These are phyloP conservation scores for Drosophila azteca DNA, from an alignment of 1,140 invertebrate species.

Conservation along the genomic window DNA sequence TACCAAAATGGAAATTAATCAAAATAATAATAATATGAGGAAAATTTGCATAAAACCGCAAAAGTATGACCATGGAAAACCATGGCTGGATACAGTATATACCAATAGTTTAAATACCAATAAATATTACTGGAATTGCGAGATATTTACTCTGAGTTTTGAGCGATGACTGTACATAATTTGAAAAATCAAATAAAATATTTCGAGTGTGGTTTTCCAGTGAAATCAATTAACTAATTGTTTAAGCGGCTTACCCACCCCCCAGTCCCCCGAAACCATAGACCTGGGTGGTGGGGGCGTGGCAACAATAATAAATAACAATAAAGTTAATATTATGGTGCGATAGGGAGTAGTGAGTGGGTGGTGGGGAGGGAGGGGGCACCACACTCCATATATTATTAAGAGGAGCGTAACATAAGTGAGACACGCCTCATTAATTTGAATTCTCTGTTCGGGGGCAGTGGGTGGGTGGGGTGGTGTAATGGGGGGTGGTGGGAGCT, in stretches of 20 bases:
- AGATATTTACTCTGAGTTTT: too few relatives aligned
- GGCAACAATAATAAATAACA: conserved; percentile 44
- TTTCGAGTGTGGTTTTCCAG: conserved; percentile 29
- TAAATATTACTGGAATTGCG: too few relatives aligned
- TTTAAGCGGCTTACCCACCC: conserved; percentile 62
- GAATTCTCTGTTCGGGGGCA: conserved; percentile 18
- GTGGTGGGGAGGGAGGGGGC: too few relatives aligned
- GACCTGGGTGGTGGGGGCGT: conserved; percentile 24
- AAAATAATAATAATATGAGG: conserved; percentile 19
- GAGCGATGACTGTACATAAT: too few relatives aligned
- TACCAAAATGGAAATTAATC: conserved; percentile 18
- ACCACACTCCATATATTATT: conserved; percentile 20
- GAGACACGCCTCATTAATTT: conserved; percentile 76
- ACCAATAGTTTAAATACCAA: too few relatives aligned
- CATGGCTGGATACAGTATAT: neutral
- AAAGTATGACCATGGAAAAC: conserved; percentile 16
- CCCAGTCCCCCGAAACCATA: conserved; percentile 11
- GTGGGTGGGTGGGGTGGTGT: neutral
- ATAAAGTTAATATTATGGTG: conserved; percentile 51
- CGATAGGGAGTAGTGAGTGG: neutral
- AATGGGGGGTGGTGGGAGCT: neutral
- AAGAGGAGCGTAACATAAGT: conserved; percentile 58
- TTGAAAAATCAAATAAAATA: neutral
- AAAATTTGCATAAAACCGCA: conserved; percentile 22
- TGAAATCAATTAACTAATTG: conserved; percentile 73